Base-by-base conservation (phyloP, 2,797 vertebrate species). In the Typhlichthys eigenmanni region DNA sequence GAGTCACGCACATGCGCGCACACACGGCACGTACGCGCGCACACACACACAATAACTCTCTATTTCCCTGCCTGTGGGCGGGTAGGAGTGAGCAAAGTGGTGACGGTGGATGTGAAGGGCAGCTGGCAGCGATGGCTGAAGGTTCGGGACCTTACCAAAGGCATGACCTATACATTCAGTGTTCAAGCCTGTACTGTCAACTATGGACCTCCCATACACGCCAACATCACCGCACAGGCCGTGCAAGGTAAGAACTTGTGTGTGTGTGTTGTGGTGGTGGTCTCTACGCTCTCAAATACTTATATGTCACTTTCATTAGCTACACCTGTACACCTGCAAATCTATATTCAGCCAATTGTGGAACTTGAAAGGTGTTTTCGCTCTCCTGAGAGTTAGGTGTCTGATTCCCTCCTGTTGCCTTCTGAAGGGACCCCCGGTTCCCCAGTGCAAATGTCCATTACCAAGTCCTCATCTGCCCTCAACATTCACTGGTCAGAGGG, bases 81-180 rank as follows among this genome's bases (percentile, higher is more conserved):
- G n/a, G 55, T 76, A 98, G 97, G 97, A 6, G 95, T 98, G 72
- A 98, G 93, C 82, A 97, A 97, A 85, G 94, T 97, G 81, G 96
- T 98, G 87, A 98, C 95, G 0, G 96, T 98, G 90, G 95, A 96
- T 7, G 95, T 98, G 60, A 93, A 93, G 69, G 96, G 96, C 43
- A 95, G 93, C 87, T 92, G 95, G 95, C 96, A 95, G 50, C 94
- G 92, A 54, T 98, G 97, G 97, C 83, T 98, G 58, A 97, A 97
- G 84, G 95, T 97, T 62, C 92, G 95, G 47, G 97, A 98, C 75
- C 93, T 98, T 78, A 91, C 91, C 62, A 94, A 93, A 73, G 96
- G 95, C 24, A 81, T 92, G 34, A 95, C 93, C 34, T 98, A 98
- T 84, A 84, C 87, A 59, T 97, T 98, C 90, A 91, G 90, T 0